Evolutionary conservation across 2,888 invertebrate species (phyloP).

Genomic region (Hesperia comma): DNA sequence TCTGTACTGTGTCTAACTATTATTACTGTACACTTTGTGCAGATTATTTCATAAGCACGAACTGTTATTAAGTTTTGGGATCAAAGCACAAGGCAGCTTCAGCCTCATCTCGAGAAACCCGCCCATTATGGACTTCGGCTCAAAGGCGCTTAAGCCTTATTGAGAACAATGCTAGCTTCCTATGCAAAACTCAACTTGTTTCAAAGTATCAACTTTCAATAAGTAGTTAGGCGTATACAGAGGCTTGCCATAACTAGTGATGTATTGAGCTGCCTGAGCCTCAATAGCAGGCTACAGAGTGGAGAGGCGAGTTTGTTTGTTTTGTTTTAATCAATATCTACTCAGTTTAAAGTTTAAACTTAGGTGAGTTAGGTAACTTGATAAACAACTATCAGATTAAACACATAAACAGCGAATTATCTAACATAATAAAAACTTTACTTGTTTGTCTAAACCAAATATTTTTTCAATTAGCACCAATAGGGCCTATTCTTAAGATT

Average conservation of each 20-base stretch:
- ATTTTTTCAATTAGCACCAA: too few species aligned
- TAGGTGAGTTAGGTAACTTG: too few species aligned
- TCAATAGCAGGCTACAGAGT: too few species aligned
- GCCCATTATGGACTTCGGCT: constrained; percentile 41
- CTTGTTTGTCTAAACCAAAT: too few species aligned
- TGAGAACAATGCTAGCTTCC: constrained; percentile 59
- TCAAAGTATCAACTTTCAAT: constrained; percentile 53
- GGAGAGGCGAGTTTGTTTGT: neutral
- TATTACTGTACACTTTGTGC: too few species aligned
- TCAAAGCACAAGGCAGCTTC: constrained; percentile 30
- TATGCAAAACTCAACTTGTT: constrained; percentile 52
- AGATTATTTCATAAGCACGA: constrained; percentile 7
- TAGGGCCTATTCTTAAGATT: too few species aligned
- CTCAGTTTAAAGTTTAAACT: neutral
- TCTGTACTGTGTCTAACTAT: too few species aligned
- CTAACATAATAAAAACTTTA: too few species aligned
- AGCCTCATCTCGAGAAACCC: constrained; percentile 23
- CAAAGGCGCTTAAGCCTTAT: constrained; percentile 55
- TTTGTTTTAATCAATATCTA: neutral
- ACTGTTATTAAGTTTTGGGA: constrained; percentile 29
- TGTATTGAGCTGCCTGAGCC: neutral
- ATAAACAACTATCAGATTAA: too few species aligned
- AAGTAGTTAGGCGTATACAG: constrained; percentile 46
- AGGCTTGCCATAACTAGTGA: constrained; percentile 32
- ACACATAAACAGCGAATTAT: too few species aligned